A percentile compares a stretch with the other conserved stretches of the same genome.
Evolutionary conservation across 92 coral and sea anemone genomes (phyloP).

Genomic region (Bergia puertoricense): DNA sequence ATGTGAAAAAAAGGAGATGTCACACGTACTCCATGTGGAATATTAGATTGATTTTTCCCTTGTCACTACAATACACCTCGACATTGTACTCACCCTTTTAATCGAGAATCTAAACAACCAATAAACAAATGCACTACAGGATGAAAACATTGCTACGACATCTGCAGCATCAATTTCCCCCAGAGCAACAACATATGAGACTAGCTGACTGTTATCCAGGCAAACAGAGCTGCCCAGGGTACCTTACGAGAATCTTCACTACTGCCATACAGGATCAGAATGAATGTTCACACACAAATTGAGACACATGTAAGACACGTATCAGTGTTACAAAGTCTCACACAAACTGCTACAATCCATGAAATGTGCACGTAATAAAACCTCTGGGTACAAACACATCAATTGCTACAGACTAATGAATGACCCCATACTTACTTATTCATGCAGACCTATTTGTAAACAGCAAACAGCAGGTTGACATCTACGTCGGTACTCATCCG

Average conservation of each 20-base stretch:
- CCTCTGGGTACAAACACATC: too few relatives aligned
- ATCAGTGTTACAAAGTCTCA: neutral
- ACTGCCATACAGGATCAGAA: conserved; percentile 2
- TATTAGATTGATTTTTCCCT: too few relatives aligned
- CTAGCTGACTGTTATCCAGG: conserved; percentile 32
- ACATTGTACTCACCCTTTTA: conserved; percentile 21
- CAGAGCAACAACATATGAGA: conserved; percentile 31
- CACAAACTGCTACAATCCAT: too few relatives aligned
- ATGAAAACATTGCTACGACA: conserved; percentile 40
- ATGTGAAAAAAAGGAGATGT: neutral
- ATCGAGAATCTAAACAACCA: conserved; percentile 28
- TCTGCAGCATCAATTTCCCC: conserved; percentile 46
- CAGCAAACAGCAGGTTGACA: too few relatives aligned
- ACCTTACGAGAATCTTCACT: conserved; percentile 8
- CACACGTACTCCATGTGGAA: neutral
- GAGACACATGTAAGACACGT: neutral
- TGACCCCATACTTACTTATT: too few relatives aligned
- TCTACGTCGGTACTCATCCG: too few relatives aligned
- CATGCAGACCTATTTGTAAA: too few relatives aligned
- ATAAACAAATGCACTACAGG: conserved; percentile 46
- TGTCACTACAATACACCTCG: neutral
- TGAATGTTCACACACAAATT: neutral
- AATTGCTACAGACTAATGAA: too few relatives aligned
- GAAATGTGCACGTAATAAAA: too few relatives aligned
- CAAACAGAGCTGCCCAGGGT: conserved; percentile 35